These are phyloP conservation scores for Hydrocynus forskahlii DNA, from an alignment of 2,797 vertebrate genomes.

Conservation along the genomic window DNA sequence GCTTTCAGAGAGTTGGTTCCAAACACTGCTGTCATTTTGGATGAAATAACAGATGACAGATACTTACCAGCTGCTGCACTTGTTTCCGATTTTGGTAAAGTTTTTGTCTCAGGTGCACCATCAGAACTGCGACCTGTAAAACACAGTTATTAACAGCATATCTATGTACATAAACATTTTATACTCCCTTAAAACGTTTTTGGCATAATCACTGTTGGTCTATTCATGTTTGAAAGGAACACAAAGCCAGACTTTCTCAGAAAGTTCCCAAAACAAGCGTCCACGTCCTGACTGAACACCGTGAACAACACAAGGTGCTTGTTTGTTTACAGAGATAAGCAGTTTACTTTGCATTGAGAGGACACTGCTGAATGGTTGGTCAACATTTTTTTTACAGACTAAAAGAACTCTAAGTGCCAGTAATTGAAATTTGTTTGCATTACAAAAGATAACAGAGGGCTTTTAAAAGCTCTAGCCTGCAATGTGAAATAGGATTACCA, in stretches of 20 bases:
- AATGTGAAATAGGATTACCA: background rate
- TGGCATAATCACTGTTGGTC: background rate
- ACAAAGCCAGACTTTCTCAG: background rate
- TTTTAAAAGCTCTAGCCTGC: background rate
- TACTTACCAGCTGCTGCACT: constrained; percentile 23
- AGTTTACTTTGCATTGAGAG: background rate
- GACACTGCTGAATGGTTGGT: background rate
- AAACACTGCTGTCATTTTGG: background rate
- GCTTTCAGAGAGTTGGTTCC: background rate
- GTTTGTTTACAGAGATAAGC: constrained; percentile 27
- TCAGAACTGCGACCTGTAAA: constrained; percentile 8
- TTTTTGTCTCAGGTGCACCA: background rate
- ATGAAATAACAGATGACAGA: background rate
- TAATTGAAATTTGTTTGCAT: background rate
- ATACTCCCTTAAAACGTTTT: background rate
- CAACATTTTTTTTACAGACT: background rate
- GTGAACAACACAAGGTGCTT: background rate
- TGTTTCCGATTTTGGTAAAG: background rate
- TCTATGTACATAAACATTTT: background rate
- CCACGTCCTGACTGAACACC: background rate
- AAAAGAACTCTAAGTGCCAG: background rate
- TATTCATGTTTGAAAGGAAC: background rate
- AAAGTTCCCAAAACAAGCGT: background rate
- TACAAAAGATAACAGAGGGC: background rate
- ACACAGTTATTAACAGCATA: background rate